These are phyloP conservation scores for Malurus elegans DNA, from an alignment of 2,113 vertebrate species.

Conservation along the genomic window DNA sequence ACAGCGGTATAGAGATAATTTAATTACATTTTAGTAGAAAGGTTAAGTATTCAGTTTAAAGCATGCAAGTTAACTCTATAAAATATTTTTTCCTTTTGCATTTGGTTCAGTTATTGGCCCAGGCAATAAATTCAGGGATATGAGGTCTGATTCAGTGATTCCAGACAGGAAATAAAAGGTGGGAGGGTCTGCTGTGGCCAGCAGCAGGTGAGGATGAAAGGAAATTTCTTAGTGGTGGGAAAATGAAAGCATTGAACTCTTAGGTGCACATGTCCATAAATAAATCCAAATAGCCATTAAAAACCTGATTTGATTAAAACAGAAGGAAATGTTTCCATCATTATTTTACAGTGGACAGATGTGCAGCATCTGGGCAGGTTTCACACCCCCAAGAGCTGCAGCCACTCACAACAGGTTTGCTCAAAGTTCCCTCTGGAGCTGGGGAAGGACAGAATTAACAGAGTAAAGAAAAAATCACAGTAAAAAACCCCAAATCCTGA, in stretches of 20 bases:
- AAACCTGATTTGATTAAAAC: too few relatives aligned
- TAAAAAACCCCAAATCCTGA: neutral
- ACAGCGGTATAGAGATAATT: neutral
- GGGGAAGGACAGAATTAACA: neutral
- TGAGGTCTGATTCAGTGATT: neutral
- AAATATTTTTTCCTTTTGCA: neutral
- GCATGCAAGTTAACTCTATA: neutral
- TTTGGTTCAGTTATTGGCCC: rapidly evolving
- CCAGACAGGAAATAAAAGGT: neutral
- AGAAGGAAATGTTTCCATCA: too few relatives aligned
- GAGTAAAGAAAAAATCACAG: neutral
- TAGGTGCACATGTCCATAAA: too few relatives aligned
- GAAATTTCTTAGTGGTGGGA: neutral
- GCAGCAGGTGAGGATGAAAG: neutral
- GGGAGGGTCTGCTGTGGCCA: neutral
- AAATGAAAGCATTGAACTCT: neutral
- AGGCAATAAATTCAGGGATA: neutral
- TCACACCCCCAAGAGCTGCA: neutral
- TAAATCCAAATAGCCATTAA: too few relatives aligned
- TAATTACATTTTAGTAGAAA: neutral
- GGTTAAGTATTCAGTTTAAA: neutral
- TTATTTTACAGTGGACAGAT: neutral
- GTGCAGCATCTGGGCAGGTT: neutral
- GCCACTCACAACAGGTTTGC: rapidly evolving
- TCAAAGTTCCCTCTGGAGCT: neutral